phyloP scores from a whole-genome alignment of 2,113 vertebrate species.

The Raja brachyura region DNA sequence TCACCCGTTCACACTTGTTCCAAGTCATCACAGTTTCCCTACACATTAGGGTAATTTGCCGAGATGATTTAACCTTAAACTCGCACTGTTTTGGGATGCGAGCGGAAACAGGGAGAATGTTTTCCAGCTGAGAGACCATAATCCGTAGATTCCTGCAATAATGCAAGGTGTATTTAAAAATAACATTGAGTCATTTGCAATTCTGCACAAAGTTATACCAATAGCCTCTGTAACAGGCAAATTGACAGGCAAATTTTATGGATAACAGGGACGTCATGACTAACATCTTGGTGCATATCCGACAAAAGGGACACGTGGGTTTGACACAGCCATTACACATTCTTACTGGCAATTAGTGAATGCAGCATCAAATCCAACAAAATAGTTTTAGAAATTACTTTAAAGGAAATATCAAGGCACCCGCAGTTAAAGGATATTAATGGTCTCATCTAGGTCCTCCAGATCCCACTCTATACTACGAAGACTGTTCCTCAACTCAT shows the following conservation, averaged over 20 bases:
- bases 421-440: conserved; percentile 80
- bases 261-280: not conserved
- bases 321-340: not conserved
- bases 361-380: not conserved
- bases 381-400: not conserved
- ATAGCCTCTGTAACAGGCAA: not conserved
- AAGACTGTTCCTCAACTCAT: conserved; percentile 91
- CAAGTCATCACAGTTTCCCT: too few relatives aligned
- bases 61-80: too few relatives aligned
- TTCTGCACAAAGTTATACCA: not conserved
- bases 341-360: not conserved
- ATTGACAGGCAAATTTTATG: not conserved
- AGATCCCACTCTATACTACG: conserved; percentile 97
- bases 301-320: not conserved
- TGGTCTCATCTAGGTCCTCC: conserved; percentile 94
- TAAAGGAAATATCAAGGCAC: not conserved
- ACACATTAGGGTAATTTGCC: too few relatives aligned
- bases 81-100: too few relatives aligned
- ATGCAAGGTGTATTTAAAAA: not conserved
- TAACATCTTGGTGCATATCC: too few relatives aligned
- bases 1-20: too few relatives aligned
- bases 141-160: too few relatives aligned
- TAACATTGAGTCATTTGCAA: not conserved
- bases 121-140: too few relatives aligned
- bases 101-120: too few relatives aligned